Evolutionary conservation across 2,888 invertebrate genomes (phyloP), one percentile per base, ranked within the genome.

Genomic region (Oligia strigilis): DNA sequence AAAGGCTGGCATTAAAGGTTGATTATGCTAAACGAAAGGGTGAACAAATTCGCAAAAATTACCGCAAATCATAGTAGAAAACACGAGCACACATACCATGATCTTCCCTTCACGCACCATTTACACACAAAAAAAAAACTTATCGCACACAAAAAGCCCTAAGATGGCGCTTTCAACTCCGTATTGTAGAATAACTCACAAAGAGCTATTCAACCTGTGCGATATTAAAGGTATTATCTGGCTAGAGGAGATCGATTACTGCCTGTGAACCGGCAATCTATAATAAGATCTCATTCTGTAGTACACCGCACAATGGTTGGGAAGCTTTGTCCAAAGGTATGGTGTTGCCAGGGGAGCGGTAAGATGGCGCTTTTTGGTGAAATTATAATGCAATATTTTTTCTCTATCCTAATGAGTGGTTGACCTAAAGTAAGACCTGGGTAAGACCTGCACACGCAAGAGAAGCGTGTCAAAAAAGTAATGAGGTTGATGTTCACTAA

Each of bases 221-320:
- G 83, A 89, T 89, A 89, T 89, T 89, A 89, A 89, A 89, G 90
- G 91, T 87, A 90, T 89, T 89, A 90, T 90, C 89, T 89, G 88
- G 80, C 76, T 85, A 82, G 85, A 88, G 85, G 85, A 90, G 92
- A 93, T 92, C 93, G 93, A 93, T 92, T 90, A 90, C 91, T 88
- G 82, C 77, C 86, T 88, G 83, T 87, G 87, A 87, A 87, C 89
- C 87, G 82, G 84, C 90, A 89, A 94, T 94, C 94, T 94, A 93
- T 94, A 94, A 94, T 94, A 93, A 93, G 94, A 94, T 94, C 94
- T 93, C 88, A 91, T 91, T 92, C 89, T 91, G 88, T 89, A 89
- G 88, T 91, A 87, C 88, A 91, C 92, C 89, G 88, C 90, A 92
- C 91, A 91, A 92, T 92, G 89, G 90, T 85, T 62, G 84, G 81